Evolutionary conservation across 2,797 vertebrate species (phyloP), one percentile per base, ranked within the genome.

Genomic region (Gymnoscopelus braueri): DNA sequence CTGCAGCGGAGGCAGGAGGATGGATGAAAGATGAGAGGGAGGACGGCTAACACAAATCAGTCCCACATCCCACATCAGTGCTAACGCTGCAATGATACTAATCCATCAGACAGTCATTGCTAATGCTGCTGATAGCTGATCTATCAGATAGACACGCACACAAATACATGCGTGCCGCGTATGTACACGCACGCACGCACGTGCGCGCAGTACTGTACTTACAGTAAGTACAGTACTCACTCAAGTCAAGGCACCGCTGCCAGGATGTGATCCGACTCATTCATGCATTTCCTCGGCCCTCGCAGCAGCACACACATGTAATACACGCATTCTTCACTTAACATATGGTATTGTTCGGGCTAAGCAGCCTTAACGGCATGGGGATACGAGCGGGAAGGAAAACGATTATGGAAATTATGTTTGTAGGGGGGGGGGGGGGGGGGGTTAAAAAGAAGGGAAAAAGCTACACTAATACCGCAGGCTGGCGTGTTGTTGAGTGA

Each of bases 31-130:
- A 19, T 19, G 19, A 19, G 19, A 19, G 63, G 63, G 74, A 83
- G 79, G 75, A 67, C 79, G 72, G 71, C 71, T 80, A 78, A 85
- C 69, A 78, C 79, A 86, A 89, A 84, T 89, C 72, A 83, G 82
- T 73, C 81, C 76, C 75, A 19, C 19, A 86, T 87, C 83, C 81
- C 84, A 75, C 78, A 84, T 84, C 77, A 77, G 61, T 55, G 79
- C 61, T 79, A 78, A 79, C 71, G 72, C 73, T n/a, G n/a, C 57
- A 77, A 72, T 79, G 73, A 87, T 77, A 69, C 76, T 79, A 84
- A 90, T 90, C 82, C 69, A 77, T 83, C 80, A 80, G 75, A 84
- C 84, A 77, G 65, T 59, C 82, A 77, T 84, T 71, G 66, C 76
- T 80, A 79, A 84, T 60, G 64, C 82, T 62, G 71, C 49, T 78